Conservation (phyloP, 37 sponge, comb jelly and placozoan species). For the Bolinopsis microptera region DNA sequence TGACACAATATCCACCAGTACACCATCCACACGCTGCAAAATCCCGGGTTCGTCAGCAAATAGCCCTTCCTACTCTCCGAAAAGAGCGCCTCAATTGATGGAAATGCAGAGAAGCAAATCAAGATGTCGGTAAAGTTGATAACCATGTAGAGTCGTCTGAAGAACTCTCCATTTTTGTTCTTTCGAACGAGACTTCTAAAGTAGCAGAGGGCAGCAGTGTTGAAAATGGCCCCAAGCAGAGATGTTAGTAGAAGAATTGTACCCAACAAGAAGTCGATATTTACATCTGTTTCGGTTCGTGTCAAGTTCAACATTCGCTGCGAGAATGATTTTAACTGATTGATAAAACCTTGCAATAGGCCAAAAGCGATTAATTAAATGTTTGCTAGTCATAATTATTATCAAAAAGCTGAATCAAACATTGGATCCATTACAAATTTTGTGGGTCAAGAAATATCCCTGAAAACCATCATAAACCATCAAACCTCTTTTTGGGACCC, state of each 20-base stretch:
- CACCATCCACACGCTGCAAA: not conserved
- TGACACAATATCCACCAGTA: not conserved
- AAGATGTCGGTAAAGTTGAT: not conserved
- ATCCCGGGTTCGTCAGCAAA: not conserved
- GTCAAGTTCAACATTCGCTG: not conserved
- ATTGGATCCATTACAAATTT: no score
- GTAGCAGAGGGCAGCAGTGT: not conserved
- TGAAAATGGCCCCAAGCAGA: not conserved
- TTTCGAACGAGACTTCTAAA: not conserved
- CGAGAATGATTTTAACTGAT: not conserved
- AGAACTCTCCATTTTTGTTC: not conserved
- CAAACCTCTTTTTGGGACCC: no score
- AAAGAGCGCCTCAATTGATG: not conserved
- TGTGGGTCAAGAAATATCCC: no score
- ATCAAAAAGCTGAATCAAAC: no score
- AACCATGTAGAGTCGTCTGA: not conserved
- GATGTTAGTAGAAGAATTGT: not conserved
- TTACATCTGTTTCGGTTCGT: not conserved
- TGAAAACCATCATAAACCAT: no score
- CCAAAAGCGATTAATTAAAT: no score
- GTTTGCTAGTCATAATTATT: no score
- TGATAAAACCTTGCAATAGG: no score
- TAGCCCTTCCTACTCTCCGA: not conserved
- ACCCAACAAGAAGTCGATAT: not conserved
- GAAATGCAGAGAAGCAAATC: not conserved